phyloP scores from a whole-genome alignment of 2,888 invertebrate genomes.

The Itoplectis maculator region DNA sequence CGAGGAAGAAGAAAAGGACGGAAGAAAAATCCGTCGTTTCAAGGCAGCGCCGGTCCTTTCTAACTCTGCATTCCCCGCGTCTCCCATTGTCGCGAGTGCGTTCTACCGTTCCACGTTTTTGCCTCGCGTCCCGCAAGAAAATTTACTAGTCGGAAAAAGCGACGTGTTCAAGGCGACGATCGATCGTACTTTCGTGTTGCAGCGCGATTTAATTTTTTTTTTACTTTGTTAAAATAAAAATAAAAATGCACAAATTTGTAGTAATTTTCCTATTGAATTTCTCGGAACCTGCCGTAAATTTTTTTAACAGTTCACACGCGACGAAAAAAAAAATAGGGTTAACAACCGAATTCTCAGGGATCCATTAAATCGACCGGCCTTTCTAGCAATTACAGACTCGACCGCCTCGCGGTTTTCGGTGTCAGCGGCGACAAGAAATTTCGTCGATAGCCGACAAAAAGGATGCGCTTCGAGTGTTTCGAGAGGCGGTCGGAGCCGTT shows the following conservation, averaged over 20 bases:
- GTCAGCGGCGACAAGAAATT: neutral
- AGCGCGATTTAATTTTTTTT: no score
- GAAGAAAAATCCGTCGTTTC: slow-evolving; percentile 51
- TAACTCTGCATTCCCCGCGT: slow-evolving; percentile 62
- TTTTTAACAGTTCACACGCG: neutral
- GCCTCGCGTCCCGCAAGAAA: slow-evolving; percentile 28
- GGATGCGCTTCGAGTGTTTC: slow-evolving; percentile 3
- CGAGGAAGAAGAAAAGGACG: slow-evolving; percentile 23
- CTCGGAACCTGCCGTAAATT: neutral
- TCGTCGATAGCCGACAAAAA: neutral
- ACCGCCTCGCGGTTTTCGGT: slow-evolving; percentile 11
- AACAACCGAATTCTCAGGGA: slow-evolving; percentile 16
- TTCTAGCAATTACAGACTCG: slow-evolving; percentile 29
- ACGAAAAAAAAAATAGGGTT: neutral
- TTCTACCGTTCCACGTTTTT: neutral
- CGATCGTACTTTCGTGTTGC: slow-evolving; percentile 4
- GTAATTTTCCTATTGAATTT: neutral
- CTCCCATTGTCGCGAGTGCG: slow-evolving; percentile 37
- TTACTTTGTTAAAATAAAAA: neutral
- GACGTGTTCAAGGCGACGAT: neutral
- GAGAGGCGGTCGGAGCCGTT: no score
- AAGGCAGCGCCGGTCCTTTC: slow-evolving; percentile 64
- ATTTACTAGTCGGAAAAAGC: slow-evolving; percentile 14
- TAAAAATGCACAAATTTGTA: neutral
- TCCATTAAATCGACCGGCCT: slow-evolving; percentile 14